phyloP scores from a whole-genome alignment of 2,888 invertebrate genomes.

The Xanthorhoe designata region DNA sequence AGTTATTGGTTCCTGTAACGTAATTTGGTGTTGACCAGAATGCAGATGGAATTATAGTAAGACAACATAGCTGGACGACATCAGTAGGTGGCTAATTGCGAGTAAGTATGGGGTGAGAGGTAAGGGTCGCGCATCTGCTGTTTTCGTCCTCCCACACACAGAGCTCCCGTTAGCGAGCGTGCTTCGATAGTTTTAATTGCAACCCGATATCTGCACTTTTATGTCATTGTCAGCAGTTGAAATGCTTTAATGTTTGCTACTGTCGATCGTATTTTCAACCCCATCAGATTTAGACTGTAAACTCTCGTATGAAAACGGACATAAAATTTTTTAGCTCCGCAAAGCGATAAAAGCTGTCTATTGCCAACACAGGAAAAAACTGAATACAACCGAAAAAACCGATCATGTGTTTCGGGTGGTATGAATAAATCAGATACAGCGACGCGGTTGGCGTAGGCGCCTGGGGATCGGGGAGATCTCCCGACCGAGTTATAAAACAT shows the following conservation, averaged over 20 bases:
- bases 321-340: slow-evolving; percentile 47
- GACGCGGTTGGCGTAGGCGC: slow-evolving; percentile 72
- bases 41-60: slow-evolving; percentile 43
- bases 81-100: slow-evolving; percentile 70
- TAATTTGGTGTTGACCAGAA: slow-evolving; percentile 42
- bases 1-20: slow-evolving; percentile 42
- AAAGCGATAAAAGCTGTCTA: slow-evolving; percentile 60
- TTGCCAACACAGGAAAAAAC: slow-evolving; percentile 61
- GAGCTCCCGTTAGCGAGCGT: slow-evolving; percentile 70
- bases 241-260: slow-evolving; percentile 42
- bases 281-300: slow-evolving; percentile 36
- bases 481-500: slow-evolving; percentile 78
- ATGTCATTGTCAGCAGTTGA: slow-evolving; percentile 53
- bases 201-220: slow-evolving; percentile 75
- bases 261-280: slow-evolving; percentile 41
- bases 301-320: slow-evolving; percentile 39
- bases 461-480: slow-evolving; percentile 67
- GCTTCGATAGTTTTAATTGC: slow-evolving; percentile 81
- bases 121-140: slow-evolving; percentile 80
- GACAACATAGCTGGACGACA: slow-evolving; percentile 50
- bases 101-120: slow-evolving; percentile 67
- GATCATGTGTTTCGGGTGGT: slow-evolving; percentile 82
- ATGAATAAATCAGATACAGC: slow-evolving; percentile 83
- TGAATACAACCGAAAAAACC: slow-evolving; percentile 74
- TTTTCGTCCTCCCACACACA: slow-evolving; percentile 74